phyloP scores from a whole-genome alignment of 2,888 invertebrate species.

The Hemicrepidius hirtus region DNA sequence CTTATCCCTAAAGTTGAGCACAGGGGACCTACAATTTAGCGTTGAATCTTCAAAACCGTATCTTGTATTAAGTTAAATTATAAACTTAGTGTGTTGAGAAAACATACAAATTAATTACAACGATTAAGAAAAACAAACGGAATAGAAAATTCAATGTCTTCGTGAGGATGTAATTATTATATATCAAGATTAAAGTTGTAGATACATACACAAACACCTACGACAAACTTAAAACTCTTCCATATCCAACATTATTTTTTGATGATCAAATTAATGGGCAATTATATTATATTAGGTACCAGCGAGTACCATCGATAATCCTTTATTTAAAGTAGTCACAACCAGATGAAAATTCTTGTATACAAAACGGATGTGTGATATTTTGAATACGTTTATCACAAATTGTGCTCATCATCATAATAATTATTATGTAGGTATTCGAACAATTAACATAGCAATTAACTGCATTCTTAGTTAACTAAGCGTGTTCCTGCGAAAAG shows the following conservation, averaged over 20 bases:
- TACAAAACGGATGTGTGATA: slow-evolving; percentile 13
- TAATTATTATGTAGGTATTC: background rate
- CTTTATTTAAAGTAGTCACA: too few species aligned
- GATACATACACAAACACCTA: slow-evolving; percentile 6
- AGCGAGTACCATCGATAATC: too few species aligned
- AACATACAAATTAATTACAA: too few species aligned
- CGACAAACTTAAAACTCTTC: background rate
- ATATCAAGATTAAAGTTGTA: slow-evolving; percentile 1
- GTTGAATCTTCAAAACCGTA: too few species aligned
- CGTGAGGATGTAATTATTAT: background rate
- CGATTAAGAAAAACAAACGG: slow-evolving; percentile 17
- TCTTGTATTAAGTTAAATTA: too few species aligned
- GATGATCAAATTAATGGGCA: background rate
- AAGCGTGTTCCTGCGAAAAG: too few species aligned
- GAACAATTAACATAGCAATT: background rate
- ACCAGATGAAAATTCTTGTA: too few species aligned
- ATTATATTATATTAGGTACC: too few species aligned
- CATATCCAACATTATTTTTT: too few species aligned
- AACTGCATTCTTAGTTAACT: background rate
- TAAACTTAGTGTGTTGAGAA: too few species aligned
- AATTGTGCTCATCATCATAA: background rate
- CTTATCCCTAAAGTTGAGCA: too few species aligned
- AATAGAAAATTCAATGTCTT: slow-evolving; percentile 11
- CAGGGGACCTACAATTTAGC: too few species aligned
- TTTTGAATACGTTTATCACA: slow-evolving; percentile 7